These are phyloP conservation scores for Urocyon cinereoargenteus DNA, from an alignment of 2,797 vertebrate species.

Conservation along the genomic window DNA sequence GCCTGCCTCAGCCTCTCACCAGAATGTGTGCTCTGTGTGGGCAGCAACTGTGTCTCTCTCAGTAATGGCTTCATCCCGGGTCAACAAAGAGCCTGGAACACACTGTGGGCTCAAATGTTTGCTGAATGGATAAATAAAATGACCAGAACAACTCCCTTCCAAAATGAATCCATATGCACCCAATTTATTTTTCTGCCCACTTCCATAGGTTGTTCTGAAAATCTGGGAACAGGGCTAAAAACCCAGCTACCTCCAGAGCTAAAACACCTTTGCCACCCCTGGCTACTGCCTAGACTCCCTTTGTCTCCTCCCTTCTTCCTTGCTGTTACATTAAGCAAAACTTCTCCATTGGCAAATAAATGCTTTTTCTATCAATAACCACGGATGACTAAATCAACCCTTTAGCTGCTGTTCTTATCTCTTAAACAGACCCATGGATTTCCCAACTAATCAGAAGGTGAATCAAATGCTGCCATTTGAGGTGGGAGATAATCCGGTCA, in stretches of 20 bases:
- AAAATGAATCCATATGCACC: background rate
- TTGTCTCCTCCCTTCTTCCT: slow-evolving; percentile 19
- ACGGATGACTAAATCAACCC: slow-evolving; percentile 82
- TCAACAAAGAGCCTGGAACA: background rate
- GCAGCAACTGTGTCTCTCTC: background rate
- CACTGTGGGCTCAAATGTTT: background rate
- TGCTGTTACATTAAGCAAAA: slow-evolving; percentile 82
- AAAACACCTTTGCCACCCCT: background rate
- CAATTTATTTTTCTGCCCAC: background rate
- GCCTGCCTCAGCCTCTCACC: background rate
- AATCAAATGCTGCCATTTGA: slow-evolving; percentile 80
- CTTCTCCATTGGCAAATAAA: slow-evolving; percentile 84
- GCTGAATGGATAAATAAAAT: background rate
- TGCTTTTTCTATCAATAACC: slow-evolving; percentile 80
- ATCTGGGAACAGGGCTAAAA: background rate
- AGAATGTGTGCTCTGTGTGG: background rate
- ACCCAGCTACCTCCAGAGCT: background rate
- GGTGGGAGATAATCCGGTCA: slow-evolving; percentile 80
- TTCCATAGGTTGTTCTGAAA: background rate
- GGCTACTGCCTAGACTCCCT: background rate
- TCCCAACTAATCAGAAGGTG: slow-evolving; percentile 77
- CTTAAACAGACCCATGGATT: slow-evolving; percentile 85
- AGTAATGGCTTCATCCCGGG: background rate
- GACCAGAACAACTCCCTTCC: background rate
- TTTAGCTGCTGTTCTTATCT: slow-evolving; percentile 72